Conservation (phyloP, 2,888 invertebrate species). For the Antheraea yamamai region DNA sequence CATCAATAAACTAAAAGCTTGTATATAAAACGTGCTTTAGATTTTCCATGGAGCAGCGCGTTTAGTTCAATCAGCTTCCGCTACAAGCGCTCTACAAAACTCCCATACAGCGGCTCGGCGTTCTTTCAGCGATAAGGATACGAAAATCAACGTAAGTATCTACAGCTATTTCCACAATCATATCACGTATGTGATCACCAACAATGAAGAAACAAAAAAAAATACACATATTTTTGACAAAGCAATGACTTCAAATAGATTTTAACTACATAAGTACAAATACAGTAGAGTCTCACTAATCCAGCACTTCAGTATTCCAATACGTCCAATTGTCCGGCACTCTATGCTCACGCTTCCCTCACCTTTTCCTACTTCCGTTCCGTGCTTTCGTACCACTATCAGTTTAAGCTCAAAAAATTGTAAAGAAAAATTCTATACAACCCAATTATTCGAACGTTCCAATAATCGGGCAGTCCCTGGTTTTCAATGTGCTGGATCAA, state of each 20-base stretch:
- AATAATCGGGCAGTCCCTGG: too few relatives aligned
- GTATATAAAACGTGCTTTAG: constrained; percentile 48
- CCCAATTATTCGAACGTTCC: too few relatives aligned
- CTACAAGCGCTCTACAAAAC: constrained; percentile 53
- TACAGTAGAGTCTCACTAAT: background rate
- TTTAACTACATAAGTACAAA: background rate
- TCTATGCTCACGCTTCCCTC: too few relatives aligned
- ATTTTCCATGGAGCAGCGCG: constrained; percentile 84
- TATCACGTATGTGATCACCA: background rate
- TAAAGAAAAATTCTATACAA: too few relatives aligned
- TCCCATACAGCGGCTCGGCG: constrained; percentile 72
- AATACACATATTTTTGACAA: background rate
- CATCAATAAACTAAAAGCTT: background rate
- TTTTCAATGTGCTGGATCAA: too few relatives aligned
- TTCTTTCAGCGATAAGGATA: constrained; percentile 72
- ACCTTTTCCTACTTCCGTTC: too few relatives aligned
- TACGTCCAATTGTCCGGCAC: too few relatives aligned
- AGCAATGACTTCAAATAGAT: background rate
- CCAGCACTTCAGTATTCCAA: too few relatives aligned
- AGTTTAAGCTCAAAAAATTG: too few relatives aligned
- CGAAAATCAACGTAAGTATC: constrained; percentile 70
- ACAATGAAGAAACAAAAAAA: background rate
- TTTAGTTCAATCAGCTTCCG: constrained; percentile 77
- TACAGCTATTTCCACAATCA: background rate
- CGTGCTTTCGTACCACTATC: too few relatives aligned